Conservation (phyloP, 2,888 invertebrate genomes). For the Spisula solida region DNA sequence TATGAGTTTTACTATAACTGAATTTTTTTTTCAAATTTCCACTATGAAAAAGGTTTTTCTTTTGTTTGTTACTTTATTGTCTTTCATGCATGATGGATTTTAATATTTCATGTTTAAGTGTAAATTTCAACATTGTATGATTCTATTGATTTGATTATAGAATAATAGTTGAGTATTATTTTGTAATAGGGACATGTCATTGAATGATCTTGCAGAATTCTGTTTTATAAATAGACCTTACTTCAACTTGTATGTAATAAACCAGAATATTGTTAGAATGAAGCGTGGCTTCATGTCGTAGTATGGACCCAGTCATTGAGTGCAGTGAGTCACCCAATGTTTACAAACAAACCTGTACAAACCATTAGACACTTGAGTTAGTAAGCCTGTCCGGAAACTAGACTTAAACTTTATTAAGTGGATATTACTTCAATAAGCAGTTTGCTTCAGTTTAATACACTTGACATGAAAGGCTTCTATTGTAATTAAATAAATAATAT, state of each 20-base stretch:
- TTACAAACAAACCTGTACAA: conserved; percentile 2
- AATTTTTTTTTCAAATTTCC: too few species aligned
- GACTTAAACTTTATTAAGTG: background rate
- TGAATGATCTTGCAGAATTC: conserved; percentile 12
- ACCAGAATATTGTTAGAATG: background rate
- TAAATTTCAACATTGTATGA: background rate
- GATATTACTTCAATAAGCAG: too few species aligned
- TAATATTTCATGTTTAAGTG: background rate
- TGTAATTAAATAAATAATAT: too few species aligned
- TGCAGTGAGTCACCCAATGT: background rate
- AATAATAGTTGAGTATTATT: background rate
- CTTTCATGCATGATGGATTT: background rate
- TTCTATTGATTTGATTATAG: too few species aligned
- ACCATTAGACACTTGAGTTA: background rate
- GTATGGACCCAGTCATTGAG: background rate
- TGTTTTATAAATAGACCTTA: background rate
- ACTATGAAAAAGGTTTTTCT: too few species aligned
- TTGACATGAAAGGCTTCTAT: too few species aligned
- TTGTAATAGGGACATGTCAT: background rate
- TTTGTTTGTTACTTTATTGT: background rate
- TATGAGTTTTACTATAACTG: too few species aligned
- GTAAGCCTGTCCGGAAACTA: background rate
- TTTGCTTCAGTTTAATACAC: too few species aligned
- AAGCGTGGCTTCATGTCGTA: background rate
- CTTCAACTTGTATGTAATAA: conserved; percentile 14